phyloP scores from a whole-genome alignment of 1,140 invertebrate species.

The Bilobella aurantiaca region DNA sequence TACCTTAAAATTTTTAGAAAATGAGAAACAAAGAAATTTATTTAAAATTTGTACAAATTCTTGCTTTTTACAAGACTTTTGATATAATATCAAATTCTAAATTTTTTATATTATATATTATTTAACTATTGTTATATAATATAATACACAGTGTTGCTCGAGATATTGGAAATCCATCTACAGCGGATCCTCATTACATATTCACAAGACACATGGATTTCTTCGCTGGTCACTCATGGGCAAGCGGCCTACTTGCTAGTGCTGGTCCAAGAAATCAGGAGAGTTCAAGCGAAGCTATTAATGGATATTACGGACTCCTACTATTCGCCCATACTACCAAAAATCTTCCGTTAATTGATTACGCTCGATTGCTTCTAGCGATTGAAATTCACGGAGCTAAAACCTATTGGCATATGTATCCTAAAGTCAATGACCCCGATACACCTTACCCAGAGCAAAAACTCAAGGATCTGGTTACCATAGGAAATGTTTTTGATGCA shows the following conservation, averaged over 20 bases:
- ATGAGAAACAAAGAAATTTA: too few relatives aligned
- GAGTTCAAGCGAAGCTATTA: constrained; percentile 14
- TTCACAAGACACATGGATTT: constrained; percentile 12
- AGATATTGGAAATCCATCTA: constrained; percentile 14
- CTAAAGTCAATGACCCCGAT: constrained; percentile 12
- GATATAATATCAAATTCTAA: too few relatives aligned
- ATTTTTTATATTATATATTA: too few relatives aligned
- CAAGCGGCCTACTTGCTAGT: constrained; percentile 1
- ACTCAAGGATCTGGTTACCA: constrained; percentile 6
- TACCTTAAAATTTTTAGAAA: background rate
- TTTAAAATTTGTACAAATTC: background rate
- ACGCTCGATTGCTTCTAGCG: constrained; percentile 8
- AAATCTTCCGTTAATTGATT: constrained; percentile 6
- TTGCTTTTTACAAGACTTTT: too few relatives aligned
- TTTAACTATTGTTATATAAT: background rate
- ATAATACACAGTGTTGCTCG: constrained; percentile 7
- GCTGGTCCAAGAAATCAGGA: constrained; percentile 10
- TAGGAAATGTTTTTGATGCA: constrained; percentile 9
- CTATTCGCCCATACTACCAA: background rate
- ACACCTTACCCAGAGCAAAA: constrained; percentile 20
- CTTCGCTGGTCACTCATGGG: constrained; percentile 20
- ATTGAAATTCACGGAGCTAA: constrained; percentile 13
- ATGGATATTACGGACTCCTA: constrained; percentile 15
- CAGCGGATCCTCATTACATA: constrained; percentile 15
- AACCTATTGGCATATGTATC: constrained; percentile 17